Conservation (phyloP, 2,888 invertebrate species). For the Thyatira batis region DNA sequence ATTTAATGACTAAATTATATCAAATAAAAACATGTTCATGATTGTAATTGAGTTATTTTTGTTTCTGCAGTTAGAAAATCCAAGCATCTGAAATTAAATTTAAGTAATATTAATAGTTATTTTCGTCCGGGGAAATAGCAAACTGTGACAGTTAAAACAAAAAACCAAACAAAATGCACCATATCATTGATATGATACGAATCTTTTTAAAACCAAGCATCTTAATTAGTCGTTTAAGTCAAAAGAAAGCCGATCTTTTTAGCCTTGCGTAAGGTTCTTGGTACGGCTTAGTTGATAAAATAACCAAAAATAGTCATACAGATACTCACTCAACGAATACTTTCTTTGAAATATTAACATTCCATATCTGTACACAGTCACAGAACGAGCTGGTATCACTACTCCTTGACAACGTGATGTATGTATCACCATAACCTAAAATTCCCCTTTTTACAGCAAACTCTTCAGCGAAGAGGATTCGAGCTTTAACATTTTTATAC, state of each 20-base stretch:
- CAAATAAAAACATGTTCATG: neutral
- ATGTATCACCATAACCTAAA: slow-evolving; percentile 51
- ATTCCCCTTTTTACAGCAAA: slow-evolving; percentile 49
- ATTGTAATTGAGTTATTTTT: neutral
- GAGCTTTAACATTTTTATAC: slow-evolving; percentile 38
- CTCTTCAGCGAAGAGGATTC: slow-evolving; percentile 49
- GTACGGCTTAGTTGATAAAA: no score
- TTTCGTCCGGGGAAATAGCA: no score
- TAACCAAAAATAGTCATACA: neutral
- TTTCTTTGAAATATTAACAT: slow-evolving; percentile 40
- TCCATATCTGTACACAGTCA: slow-evolving; percentile 48
- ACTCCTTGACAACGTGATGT: slow-evolving; percentile 51
- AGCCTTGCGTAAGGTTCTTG: no score
- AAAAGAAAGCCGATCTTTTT: no score
- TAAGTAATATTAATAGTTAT: no score
- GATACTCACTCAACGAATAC: slow-evolving; percentile 48
- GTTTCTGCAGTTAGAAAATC: neutral
- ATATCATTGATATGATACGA: no score
- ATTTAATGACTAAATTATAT: neutral
- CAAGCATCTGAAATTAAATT: neutral
- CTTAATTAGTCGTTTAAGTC: no score
- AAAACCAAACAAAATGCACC: no score
- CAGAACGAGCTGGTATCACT: slow-evolving; percentile 54
- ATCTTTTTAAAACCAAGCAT: no score
- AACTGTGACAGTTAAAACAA: no score